These are phyloP conservation scores for Phanerotoma sp. DNA, from an alignment of 2,888 invertebrate species.

Conservation along the genomic window DNA sequence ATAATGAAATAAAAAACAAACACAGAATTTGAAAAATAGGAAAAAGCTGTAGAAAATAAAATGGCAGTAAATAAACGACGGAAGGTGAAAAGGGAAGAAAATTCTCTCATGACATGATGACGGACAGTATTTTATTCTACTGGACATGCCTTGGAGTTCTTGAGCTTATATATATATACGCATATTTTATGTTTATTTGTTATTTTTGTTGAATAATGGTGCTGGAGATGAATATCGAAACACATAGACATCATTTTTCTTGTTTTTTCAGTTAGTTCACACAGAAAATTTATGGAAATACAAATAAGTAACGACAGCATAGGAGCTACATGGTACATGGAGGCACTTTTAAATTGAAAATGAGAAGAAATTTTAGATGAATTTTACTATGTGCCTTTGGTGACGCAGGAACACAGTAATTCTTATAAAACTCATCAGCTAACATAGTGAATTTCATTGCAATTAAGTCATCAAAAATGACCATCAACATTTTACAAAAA, in stretches of 20 bases:
- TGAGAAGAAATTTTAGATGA: too few species aligned
- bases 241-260: conserved; percentile 8
- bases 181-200: conserved; percentile 2
- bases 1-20: conserved; percentile 21
- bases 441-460: too few species aligned
- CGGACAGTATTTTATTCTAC: conserved; percentile 16
- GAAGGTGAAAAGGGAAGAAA: not conserved
- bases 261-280: not conserved
- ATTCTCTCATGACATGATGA: conserved; percentile 12
- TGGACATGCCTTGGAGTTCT: conserved; percentile 1
- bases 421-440: too few species aligned
- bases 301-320: not conserved
- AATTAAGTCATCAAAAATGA: too few species aligned
- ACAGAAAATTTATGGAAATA: conserved; percentile 1
- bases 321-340: too few species aligned
- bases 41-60: conserved; percentile 7
- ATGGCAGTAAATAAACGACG: conserved; percentile 2
- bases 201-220: conserved; percentile 12
- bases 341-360: not conserved
- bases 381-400: too few species aligned
- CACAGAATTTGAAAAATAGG: not conserved
- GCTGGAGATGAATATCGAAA: not conserved
- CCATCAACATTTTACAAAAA: too few species aligned
- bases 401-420: too few species aligned
- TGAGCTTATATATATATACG: not conserved